phyloP scores from a whole-genome alignment of 2,113 vertebrate genomes.

The Tonatia bakeri region DNA sequence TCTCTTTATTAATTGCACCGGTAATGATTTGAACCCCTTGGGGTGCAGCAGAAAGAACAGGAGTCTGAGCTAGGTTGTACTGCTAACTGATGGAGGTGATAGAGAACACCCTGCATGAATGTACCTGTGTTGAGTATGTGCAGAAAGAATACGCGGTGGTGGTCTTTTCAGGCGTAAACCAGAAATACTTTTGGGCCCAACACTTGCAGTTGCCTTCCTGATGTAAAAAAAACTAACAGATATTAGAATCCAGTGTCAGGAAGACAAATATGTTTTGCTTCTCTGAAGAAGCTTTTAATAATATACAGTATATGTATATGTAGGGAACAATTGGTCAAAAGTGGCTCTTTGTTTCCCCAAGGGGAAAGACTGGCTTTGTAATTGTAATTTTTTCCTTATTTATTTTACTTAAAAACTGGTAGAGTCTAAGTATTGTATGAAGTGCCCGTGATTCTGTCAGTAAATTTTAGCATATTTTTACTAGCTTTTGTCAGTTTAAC shows the following conservation, averaged over 20 bases:
- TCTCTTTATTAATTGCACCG: constrained; percentile 57
- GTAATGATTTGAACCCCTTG: constrained; percentile 50
- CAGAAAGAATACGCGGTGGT: background rate
- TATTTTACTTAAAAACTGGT: constrained; percentile 81
- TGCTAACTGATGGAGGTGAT: constrained; percentile 34
- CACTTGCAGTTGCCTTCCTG: constrained; percentile 83
- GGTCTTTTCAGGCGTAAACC: constrained; percentile 56
- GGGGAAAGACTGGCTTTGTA: constrained; percentile 83
- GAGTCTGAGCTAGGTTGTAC: constrained; percentile 60
- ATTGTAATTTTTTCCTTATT: constrained; percentile 83
- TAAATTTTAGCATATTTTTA: constrained; percentile 69
- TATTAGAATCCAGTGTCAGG: constrained; percentile 75
- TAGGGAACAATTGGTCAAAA: constrained; percentile 81
- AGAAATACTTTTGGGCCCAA: constrained; percentile 78
- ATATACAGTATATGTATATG: constrained; percentile 77
- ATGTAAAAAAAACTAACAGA: constrained; percentile 59
- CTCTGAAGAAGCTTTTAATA: constrained; percentile 84
- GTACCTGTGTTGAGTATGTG: constrained; percentile 48
- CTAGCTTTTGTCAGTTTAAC: constrained; percentile 70
- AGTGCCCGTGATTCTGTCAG: constrained; percentile 76
- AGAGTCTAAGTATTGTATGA: constrained; percentile 76
- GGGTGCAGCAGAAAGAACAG: constrained; percentile 70
- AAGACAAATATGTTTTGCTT: constrained; percentile 83
- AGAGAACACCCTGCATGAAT: constrained; percentile 39
- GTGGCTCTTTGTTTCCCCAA: constrained; percentile 82